Percentiles rank a stretch among this genome's conserved stretches.
Conservation (phyloP, 2,797 vertebrate species). For the Serranus cabrilla region DNA sequence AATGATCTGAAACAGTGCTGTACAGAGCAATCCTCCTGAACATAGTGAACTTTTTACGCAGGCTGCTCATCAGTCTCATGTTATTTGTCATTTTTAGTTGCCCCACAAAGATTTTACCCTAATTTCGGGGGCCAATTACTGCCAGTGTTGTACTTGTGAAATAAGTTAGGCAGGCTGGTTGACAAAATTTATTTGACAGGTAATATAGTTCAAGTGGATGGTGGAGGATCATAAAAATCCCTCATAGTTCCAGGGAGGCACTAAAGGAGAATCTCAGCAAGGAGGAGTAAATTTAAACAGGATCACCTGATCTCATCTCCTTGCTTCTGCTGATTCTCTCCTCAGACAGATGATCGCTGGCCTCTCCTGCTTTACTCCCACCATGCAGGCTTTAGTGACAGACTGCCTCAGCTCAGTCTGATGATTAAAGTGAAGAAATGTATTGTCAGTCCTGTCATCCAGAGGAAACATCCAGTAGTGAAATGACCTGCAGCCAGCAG, state of each 20-base stretch:
- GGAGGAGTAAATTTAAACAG: conserved; percentile 1
- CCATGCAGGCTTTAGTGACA: conserved; percentile 9
- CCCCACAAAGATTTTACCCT: background rate
- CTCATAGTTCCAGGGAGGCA: background rate
- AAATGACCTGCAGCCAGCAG: too few relatives aligned
- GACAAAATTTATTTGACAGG: background rate
- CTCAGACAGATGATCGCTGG: background rate
- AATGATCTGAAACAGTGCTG: background rate
- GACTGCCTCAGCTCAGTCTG: background rate
- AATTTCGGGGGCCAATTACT: background rate
- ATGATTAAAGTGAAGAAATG: conserved; percentile 4
- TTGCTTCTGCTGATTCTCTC: background rate
- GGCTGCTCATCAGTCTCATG: background rate
- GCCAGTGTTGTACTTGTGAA: background rate
- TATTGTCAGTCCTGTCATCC: conserved; percentile 6
- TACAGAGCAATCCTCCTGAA: background rate
- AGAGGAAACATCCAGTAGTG: background rate
- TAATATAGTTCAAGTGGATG: background rate
- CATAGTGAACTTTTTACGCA: background rate
- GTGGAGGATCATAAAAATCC: conserved; percentile 11
- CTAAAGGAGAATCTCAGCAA: background rate
- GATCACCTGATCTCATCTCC: background rate
- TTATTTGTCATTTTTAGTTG: background rate
- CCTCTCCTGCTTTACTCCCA: conserved; percentile 12
- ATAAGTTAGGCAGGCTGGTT: background rate